These are phyloP conservation scores for Chloroclystis v-ata DNA, from an alignment of 2,888 invertebrate genomes.

Conservation along the genomic window DNA sequence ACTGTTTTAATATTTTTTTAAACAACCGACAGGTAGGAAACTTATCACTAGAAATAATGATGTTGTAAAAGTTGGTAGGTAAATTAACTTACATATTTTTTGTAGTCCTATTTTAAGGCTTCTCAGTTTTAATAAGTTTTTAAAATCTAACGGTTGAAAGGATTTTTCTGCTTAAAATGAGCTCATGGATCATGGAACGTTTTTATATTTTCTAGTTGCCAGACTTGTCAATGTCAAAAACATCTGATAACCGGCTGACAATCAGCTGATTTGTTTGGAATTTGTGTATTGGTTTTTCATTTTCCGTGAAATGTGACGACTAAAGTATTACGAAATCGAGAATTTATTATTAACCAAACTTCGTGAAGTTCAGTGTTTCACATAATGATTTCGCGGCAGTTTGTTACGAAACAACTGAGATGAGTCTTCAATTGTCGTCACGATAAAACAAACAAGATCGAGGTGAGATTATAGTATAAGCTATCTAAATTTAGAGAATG, in stretches of 20 bases:
- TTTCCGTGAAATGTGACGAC: not conserved
- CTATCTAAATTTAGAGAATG: not conserved
- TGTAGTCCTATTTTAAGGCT: no score
- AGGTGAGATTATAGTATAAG: slow-evolving; percentile 27
- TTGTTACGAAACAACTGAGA: slow-evolving; percentile 35
- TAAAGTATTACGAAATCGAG: slow-evolving; percentile 52
- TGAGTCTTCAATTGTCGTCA: slow-evolving; percentile 31
- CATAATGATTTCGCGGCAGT: slow-evolving; percentile 33
- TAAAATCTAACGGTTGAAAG: no score
- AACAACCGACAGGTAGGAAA: no score
- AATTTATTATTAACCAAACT: slow-evolving; percentile 31
- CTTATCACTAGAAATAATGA: no score
- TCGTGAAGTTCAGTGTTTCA: slow-evolving; percentile 26
- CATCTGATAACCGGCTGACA: slow-evolving; percentile 7
- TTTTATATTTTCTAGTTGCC: no score
- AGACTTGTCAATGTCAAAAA: no score
- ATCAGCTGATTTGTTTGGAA: slow-evolving; percentile 27
- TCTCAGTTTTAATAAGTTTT: no score
- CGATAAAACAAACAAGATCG: slow-evolving; percentile 17
- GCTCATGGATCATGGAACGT: no score
- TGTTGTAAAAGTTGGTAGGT: no score
- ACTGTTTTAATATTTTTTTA: no score
- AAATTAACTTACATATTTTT: no score
- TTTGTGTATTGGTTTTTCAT: slow-evolving; percentile 13
- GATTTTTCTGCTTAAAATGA: no score